Base-by-base conservation (phyloP, 2,888 invertebrate species). In the Gymnoscelis rufifasciata region DNA sequence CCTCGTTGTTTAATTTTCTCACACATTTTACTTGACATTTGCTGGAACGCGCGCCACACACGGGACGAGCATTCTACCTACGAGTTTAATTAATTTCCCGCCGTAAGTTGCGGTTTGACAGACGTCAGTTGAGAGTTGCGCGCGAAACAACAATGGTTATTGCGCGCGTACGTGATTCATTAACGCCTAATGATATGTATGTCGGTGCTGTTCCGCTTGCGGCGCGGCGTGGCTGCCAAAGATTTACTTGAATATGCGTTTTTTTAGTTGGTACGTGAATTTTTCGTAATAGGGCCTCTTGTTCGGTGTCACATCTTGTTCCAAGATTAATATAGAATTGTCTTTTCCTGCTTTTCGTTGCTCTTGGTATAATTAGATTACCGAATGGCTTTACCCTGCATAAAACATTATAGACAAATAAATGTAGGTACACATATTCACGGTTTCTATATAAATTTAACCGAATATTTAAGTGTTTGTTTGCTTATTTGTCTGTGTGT, bases 1-100 rank as follows among this genome's bases (percentile, higher is more conserved):
- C 64, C 65, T 66, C 59, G 67, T 67, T 71, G 72, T 75, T 74
- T 74, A 71, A 78, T 75, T 73, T 79, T 79, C 79, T 68, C 77
- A 74, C 73, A 68, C 66, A 48, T 69, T 68, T 66, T 67, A 61
- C 59, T 57, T 42, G 45, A 44, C 37, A 49, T 46, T 43, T 41
- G 47, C 30, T 38, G 38, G 47, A 33, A 35, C 38, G 36, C 35
- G 42, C 39, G 13, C 36, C 45, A 62, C 58, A 55, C 44, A 60
- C 59, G 35, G 59, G 13, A 24, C 41, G 15, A 33, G 24, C 13
- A 44, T 47, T 51, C 52, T 43, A 26, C 57, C 35, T 56, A 41
- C 57, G 36, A 50, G 35, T 36, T 55, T 54, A 54, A 48, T 53
- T 60, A 57, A 42, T 54, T 56, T 56, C 24, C 51, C 52, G 45